Evolutionary conservation across 2,113 vertebrate species (phyloP), one percentile per base, ranked within the genome.

Genomic region (Dipodomys stephensi): DNA sequence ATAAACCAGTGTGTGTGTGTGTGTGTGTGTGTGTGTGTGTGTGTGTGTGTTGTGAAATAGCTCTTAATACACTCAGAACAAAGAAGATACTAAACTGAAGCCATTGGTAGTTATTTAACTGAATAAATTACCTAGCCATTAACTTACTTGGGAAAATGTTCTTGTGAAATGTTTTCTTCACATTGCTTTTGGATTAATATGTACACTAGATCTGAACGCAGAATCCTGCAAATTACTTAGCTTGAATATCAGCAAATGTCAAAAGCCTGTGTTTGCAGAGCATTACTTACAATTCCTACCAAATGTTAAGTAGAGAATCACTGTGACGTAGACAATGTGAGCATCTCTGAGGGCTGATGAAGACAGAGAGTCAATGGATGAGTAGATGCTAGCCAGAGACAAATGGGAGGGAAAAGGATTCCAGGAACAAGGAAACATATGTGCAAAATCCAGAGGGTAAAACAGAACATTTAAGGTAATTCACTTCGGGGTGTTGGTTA

Each of bases 61-160:
- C 73, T 90, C 65, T 49, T 87, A 83, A 92, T 86, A 44, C 30
- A 49, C 20, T 78, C 83, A 76, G 80, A 83, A 39, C 13, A 65
- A 68, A 77, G 83, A 53, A 80, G 9, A 9, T 1, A 72, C 68
- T 27, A 67, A 83, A 87, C 15, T 19, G 1, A 96, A 74, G 25
- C 6, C 35, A 72, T 57, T 35, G 6, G 67, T 22, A 77, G 9
- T 62, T 30, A 7, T 83, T 90, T 53, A 6, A 88, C 44, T 88
- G 78, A 87, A 28, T 53, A 69, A 91, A 53, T 74, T 69, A 86
- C 16, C 60, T 11, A 82, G 28, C 71, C 23, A 87, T 91, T 93
- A 91, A 79, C 60, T 65, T 67, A 80, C 5, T 76, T 74, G 44
- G 23, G 53, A 71, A 46, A 89, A 83, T 35, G 8, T 68, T 76